A percentile compares a stretch with the other conserved stretches of the same genome.
phyloP scores from a whole-genome alignment of 2,797 vertebrate genomes.

The Menidia menidia region DNA sequence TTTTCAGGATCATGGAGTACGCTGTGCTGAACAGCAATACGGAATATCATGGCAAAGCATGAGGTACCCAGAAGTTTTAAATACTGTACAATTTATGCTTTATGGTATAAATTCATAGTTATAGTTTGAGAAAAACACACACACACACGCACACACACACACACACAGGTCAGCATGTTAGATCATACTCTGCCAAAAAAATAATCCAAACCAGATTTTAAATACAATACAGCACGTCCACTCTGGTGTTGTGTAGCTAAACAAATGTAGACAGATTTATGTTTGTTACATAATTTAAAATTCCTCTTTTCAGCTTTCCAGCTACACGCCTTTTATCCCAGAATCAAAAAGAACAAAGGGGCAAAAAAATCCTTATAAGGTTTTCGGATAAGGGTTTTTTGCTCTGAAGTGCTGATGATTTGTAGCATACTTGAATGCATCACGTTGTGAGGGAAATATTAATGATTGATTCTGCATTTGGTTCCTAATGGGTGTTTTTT shows the following conservation, averaged over 20 bases:
- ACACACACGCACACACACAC: neutral
- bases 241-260: neutral
- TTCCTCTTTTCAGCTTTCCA: slow-evolving; percentile 14
- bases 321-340: slow-evolving; percentile 4
- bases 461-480: slow-evolving; percentile 14
- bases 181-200: slow-evolving; percentile 3
- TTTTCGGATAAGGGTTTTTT: neutral
- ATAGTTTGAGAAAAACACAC: neutral
- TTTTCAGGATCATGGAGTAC: neutral
- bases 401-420: slow-evolving; percentile 9
- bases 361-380: neutral
- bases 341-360: slow-evolving; percentile 21
- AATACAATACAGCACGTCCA: neutral
- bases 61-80: neutral
- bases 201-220: neutral
- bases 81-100: neutral
- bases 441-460: neutral
- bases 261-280: neutral
- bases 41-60: slow-evolving; percentile 2
- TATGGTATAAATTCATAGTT: slow-evolving; percentile 20
- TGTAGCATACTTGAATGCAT: neutral
- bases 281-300: neutral
- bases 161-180: slow-evolving; percentile 16
- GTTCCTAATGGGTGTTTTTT: neutral
- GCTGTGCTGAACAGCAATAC: neutral